Base-by-base conservation (phyloP, 2,888 invertebrate genomes). In the Copidosoma aretas region DNA sequence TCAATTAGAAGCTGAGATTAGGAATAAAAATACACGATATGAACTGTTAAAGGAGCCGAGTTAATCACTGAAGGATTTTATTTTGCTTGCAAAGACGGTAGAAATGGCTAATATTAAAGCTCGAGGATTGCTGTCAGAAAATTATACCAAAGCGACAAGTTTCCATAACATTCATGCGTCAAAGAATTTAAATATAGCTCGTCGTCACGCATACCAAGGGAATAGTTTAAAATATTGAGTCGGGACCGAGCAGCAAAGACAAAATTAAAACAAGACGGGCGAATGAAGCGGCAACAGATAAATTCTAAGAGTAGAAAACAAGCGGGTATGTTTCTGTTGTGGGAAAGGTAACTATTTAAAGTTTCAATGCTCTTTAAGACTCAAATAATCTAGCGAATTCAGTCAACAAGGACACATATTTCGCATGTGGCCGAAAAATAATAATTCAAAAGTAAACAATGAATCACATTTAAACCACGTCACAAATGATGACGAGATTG, bases 311-410 rank as follows among this genome's bases (percentile, higher is more conserved):
- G 8, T 5, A 32, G 8, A 32, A 32, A 8, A 32, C 32, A 8
- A 32, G 8, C 1, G 46, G 17, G 46, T 46, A 17, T 68, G 61
- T 46, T 69, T 32, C 39, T 69, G 65, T 57, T 69, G 69, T 51
- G 65, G 69, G 15, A 56, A 64, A 17, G 17, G 14, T 8, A 65
- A 65, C 25, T 61, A 69, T 60, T 32, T 65, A 14, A 60, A 19
- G 51, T 51, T 52, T n/a, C 54, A 65, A 22, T 69, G 64, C 41
- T 21, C 61, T 32, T 22, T 69, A 21, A 49, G 57, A 5, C 61
- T 64, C 24, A 65, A 65, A 21, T 69, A 24, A 24, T 69, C 61
- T 49, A 69, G 69, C 19, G 69, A 68, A n/a, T 69, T 64, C 19
- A 65, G 65, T n/a, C 3, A 60, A 22, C 41, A 57, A 58, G 64